These are phyloP conservation scores for Choristoneura fumiferana DNA, from an alignment of 1,140 invertebrate species.

Conservation along the genomic window DNA sequence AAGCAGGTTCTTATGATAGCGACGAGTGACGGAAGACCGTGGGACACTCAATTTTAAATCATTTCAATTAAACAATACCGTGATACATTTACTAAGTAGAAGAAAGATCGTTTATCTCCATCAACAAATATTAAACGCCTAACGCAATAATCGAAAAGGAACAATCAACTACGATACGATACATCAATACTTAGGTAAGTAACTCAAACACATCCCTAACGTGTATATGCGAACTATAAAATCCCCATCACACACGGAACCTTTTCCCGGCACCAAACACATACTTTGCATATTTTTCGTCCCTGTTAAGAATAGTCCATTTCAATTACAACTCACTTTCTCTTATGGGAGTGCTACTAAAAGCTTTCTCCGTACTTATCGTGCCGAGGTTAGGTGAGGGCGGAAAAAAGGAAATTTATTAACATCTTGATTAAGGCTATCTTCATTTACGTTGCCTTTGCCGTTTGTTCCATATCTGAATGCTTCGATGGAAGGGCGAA, in stretches of 20 bases:
- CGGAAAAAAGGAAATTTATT: conserved; percentile 30
- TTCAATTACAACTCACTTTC: conserved; percentile 14
- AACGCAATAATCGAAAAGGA: no score
- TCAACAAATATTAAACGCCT: no score
- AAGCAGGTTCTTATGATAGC: no score
- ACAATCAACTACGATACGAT: no score
- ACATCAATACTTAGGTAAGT: no score
- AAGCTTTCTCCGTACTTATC: conserved; percentile 10
- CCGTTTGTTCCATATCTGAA: conserved; percentile 23
- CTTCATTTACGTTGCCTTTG: conserved; percentile 30
- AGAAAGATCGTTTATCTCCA: no score
- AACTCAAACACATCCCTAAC: no score
- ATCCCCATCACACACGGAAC: background rate
- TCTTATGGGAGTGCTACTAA: conserved; percentile 13
- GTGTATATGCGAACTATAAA: no score
- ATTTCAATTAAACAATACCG: no score
- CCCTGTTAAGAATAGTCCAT: background rate
- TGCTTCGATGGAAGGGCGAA: conserved; percentile 22
- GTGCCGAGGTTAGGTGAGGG: conserved; percentile 4
- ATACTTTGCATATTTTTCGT: conserved; percentile 9
- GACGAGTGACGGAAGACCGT: no score
- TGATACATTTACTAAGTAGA: no score
- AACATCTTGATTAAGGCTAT: conserved; percentile 38
- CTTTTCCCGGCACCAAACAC: background rate
- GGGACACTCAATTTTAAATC: no score